phyloP scores from a whole-genome alignment of 2,113 vertebrate species.

The Cottus gobio region DNA sequence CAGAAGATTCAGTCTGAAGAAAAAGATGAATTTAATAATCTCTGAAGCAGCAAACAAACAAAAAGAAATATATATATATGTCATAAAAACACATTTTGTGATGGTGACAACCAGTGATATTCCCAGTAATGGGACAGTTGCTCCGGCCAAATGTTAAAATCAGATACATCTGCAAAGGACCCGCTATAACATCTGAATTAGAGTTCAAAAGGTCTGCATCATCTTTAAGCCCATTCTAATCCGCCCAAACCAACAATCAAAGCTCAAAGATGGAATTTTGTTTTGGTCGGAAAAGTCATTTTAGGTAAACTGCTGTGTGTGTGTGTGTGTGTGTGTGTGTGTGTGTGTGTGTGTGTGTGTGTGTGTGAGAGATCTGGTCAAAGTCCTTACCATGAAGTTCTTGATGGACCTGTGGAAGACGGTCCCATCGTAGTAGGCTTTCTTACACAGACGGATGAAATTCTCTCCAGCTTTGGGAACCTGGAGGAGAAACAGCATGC shows the following conservation, averaged over 20 bases:
- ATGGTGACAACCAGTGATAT: too few relatives aligned
- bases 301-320: background rate
- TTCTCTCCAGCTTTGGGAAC: slow-evolving; percentile 96
- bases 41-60: background rate
- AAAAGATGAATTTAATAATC: slow-evolving; percentile 1
- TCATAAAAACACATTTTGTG: too few relatives aligned
- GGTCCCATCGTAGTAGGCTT: slow-evolving; percentile 92
- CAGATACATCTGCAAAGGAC: background rate
- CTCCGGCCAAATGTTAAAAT: background rate
- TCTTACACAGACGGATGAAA: slow-evolving; percentile 94
- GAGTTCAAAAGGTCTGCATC: background rate
- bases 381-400: slow-evolving; percentile 93
- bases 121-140: too few relatives aligned
- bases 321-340: background rate
- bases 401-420: slow-evolving; percentile 96
- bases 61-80: too few relatives aligned
- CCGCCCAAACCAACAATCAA: background rate
- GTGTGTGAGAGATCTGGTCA: background rate
- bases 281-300: background rate
- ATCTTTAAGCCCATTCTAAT: background rate
- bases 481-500: slow-evolving; percentile 68
- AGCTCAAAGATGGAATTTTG: background rate
- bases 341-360: too few relatives aligned
- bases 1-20: background rate
- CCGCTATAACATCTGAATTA: background rate